phyloP scores from a whole-genome alignment of 2,888 invertebrate genomes.

The Drosophila yooni region DNA sequence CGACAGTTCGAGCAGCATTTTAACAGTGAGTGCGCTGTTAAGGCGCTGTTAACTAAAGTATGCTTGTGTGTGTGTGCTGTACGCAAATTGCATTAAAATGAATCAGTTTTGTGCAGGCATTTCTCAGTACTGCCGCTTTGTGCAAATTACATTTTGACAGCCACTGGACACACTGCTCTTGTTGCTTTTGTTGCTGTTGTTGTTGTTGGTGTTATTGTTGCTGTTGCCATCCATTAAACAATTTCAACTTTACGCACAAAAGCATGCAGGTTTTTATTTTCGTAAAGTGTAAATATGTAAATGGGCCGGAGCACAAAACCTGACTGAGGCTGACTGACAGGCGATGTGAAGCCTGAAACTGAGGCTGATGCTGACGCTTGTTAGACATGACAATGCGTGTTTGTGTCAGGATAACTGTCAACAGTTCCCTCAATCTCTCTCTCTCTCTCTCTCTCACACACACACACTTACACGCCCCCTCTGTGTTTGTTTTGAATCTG shows the following conservation, averaged over 20 bases:
- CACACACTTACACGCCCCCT: not conserved
- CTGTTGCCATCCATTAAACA: constrained; percentile 27
- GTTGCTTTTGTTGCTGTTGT: constrained; percentile 12
- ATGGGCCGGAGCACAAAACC: constrained; percentile 41
- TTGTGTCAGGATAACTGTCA: constrained; percentile 80
- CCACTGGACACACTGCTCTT: constrained; percentile 20
- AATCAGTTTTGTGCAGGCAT: constrained; percentile 59
- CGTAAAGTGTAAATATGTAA: constrained; percentile 58
- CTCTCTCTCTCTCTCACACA: not conserved
- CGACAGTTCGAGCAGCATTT: constrained; percentile 2
- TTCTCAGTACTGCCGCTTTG: constrained; percentile 25
- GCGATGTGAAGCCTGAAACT: constrained; percentile 46
- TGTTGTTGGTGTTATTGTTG: constrained; percentile 3
- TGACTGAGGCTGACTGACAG: constrained; percentile 67
- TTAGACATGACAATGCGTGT: constrained; percentile 80
- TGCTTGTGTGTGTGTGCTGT: not conserved
- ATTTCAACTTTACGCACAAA: constrained; percentile 12
- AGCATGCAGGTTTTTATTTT: constrained; percentile 1
- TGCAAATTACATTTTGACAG: constrained; percentile 57
- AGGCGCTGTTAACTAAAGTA: not conserved
- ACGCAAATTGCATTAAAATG: constrained; percentile 66
- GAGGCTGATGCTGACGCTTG: constrained; percentile 63
- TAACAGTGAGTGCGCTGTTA: constrained; percentile 20
- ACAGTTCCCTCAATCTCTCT: constrained; percentile 55
- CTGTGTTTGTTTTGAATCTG: not conserved